Base-by-base conservation (phyloP, 2,113 vertebrate genomes). In the Zootoca vivipara region DNA sequence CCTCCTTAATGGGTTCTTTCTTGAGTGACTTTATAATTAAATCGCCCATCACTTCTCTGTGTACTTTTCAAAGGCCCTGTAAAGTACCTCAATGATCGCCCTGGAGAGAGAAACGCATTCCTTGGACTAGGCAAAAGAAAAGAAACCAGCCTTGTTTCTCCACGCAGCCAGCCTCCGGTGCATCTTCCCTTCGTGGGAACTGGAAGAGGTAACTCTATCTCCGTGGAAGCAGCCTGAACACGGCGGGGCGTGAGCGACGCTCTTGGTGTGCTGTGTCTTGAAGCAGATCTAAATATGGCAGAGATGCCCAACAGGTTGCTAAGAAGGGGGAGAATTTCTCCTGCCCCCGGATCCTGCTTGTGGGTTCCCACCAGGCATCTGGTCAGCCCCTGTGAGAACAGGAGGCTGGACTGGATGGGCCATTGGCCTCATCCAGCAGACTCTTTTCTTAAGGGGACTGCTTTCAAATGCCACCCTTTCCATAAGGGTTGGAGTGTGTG, bases 1-100 rank as follows among this genome's bases (percentile, higher is more conserved):
- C 85, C 12, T 75, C 85, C 64, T n/a, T 82, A 80, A 85, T 52
- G 46, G 20, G 35, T 75, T 30, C 78, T 86, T 79, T 77, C 90
- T 73, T 69, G 84, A 3, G 64, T 65, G 42, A 16, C 67, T 72
- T 40, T 5, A 30, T 77, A 83, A 89, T 58, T 85, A n/a, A 69
- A 18, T 58, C 73, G 64, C 79, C 82, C 82, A 58, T 65, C 42
- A 33, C 74, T 84, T 13, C 82, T 26, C 69, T 38, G 90, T 56
- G 74, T 33, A 87, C 89, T 82, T 77, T 82, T 64, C 86, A 87
- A 78, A 87, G 87, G 24, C 20, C 52, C 78, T 13, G 84, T 81
- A 77, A 73, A 70, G 82, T 30, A 79, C 28, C 12, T 86, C 9
- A 9, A 28, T 4, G 42, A 70, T 52, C 40, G 4, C 81, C 67